A percentile compares a stretch with the other conserved stretches of the same genome.
Conservation (phyloP, 2,797 vertebrate species). For the Siniperca undulata region DNA sequence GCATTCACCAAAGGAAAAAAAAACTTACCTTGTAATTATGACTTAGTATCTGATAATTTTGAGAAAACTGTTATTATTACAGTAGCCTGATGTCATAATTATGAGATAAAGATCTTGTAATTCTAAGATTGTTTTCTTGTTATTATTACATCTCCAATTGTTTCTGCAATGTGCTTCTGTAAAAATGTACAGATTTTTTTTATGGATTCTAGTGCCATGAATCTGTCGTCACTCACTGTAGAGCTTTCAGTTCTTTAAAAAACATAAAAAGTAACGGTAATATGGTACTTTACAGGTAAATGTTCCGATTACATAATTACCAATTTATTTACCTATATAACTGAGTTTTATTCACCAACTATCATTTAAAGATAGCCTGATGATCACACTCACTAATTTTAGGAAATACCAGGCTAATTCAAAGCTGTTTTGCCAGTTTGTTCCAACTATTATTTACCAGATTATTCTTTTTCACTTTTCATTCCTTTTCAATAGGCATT, state of each 20-base stretch:
- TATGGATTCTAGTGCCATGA: not conserved
- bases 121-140: not conserved
- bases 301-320: not conserved
- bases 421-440: not conserved
- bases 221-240: not conserved
- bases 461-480: not conserved
- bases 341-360: not conserved
- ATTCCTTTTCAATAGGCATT: not conserved
- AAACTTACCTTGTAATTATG: not conserved
- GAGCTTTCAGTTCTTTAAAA: not conserved
- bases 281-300: not conserved
- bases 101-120: not conserved
- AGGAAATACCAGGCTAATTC: not conserved
- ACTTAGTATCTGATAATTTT: not conserved
- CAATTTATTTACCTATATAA: not conserved
- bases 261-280: not conserved
- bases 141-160: not conserved
- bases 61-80: not conserved
- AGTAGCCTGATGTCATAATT: not conserved
- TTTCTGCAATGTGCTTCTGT: not conserved
- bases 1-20: not conserved
- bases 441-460: not conserved
- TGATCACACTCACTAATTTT: not conserved
- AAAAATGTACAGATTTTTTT: not conserved
- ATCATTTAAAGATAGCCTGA: not conserved